Base-by-base conservation (phyloP, 2,113 vertebrate species). In the Microtus ochrogaster region DNA sequence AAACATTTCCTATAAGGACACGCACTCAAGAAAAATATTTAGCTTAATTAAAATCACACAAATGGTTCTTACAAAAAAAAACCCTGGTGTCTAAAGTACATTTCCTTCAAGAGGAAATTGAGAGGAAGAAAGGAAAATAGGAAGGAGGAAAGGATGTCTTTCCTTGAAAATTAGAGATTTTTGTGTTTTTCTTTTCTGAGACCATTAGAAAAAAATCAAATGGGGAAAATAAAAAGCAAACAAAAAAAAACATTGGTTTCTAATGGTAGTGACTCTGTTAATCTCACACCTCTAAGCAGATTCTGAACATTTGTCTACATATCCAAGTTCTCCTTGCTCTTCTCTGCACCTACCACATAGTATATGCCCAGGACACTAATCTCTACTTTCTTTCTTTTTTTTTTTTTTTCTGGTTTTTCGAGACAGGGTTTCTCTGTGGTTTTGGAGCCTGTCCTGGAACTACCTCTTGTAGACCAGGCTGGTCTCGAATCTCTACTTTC, bases 1-100 rank as follows among this genome's bases (percentile, higher is more conserved):
- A 47, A 74, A 90, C 28, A 33, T 44, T 65, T 44, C 26, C 39
- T 44, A 33, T 36, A 85, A 66, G 14, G 8, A 65, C 17, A 26
- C 1, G 86, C 2, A 33, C 3, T 84, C 30, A 63, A 65, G 78
- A 84, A 84, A 30, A 92, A 9, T 17, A 83, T 63, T 63, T 83
- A 63, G 24, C n/a, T 16, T 30, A 47, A 65, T 88, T 77, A 94
- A 84, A 96, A 92, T 88, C 19, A 90, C 68, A 94, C 77, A 92
- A 90, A 83, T 92, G 7, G 0, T 22, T 86, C 14, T 96, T 47
- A 73, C 94, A 58, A 55, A 55, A 47, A 47, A 55, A 68, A 93
- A 89, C 93, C 22, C 49, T 39, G 91, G 1, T 28, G 6, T 3
- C 39, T 55, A 92, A 63, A 22, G 4, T 74, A 66, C 8, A 74